phyloP scores from a whole-genome alignment of 2,797 vertebrate species.

The Myotis planiceps region DNA sequence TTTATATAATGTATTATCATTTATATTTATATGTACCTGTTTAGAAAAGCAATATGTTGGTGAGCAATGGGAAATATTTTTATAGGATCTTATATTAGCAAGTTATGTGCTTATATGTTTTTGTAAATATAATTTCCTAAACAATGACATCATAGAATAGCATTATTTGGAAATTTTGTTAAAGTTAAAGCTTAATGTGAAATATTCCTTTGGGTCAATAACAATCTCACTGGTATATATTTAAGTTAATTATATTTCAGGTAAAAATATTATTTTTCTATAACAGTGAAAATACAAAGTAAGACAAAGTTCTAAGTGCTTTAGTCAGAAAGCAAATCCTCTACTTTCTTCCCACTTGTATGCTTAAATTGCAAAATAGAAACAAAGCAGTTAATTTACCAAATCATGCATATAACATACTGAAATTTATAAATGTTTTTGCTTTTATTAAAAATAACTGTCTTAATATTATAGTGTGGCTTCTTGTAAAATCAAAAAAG shows the following conservation, averaged over 20 bases:
- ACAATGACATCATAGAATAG: conserved; percentile 69
- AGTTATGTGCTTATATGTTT: conserved; percentile 52
- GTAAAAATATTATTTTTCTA: conserved; percentile 77
- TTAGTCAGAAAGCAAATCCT: conserved; percentile 78
- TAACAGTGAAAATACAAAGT: conserved; percentile 70
- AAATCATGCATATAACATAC: conserved; percentile 84
- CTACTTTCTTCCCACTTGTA: conserved; percentile 89
- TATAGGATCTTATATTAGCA: conserved; percentile 73
- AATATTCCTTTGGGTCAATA: conserved; percentile 74
- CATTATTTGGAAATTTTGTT: conserved; percentile 76
- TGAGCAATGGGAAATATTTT: conserved; percentile 59
- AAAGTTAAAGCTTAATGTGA: conserved; percentile 77
- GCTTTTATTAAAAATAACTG: conserved; percentile 66
- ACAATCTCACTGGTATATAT: conserved; percentile 57
- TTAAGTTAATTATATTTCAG: conserved; percentile 64
- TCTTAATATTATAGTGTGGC: not conserved
- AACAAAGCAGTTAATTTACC: conserved; percentile 86
- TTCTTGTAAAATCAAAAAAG: conserved; percentile 68
- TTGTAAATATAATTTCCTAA: conserved; percentile 77
- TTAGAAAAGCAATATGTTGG: conserved; percentile 69
- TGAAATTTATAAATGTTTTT: conserved; percentile 71
- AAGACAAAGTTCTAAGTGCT: conserved; percentile 78
- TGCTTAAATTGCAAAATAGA: conserved; percentile 89
- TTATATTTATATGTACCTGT: not conserved
- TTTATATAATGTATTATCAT: not conserved